A percentile compares a stretch with the other conserved stretches of the same genome.
Conservation (phyloP, 2,113 vertebrate species). For the Barbus barbus region DNA sequence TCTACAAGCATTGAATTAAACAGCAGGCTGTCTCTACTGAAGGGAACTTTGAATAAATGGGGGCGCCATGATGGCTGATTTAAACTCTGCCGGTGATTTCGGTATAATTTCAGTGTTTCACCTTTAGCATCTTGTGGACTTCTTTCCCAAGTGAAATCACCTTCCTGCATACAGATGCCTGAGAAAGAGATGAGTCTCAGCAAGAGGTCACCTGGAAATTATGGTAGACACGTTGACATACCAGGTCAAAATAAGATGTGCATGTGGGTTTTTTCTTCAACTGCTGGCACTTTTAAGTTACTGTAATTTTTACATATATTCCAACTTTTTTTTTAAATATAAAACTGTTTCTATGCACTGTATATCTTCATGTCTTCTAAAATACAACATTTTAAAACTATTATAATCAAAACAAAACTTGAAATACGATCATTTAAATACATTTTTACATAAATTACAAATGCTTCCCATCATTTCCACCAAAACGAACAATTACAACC, state of each 20-base stretch:
- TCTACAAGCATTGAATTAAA: constrained; percentile 54
- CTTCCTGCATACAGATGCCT: constrained; percentile 5
- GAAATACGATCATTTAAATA: not conserved
- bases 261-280: not conserved
- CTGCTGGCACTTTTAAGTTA: not conserved
- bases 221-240: not conserved
- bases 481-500: not conserved
- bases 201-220: not conserved
- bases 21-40: constrained; percentile 41
- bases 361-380: not conserved
- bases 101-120: constrained; percentile 6
- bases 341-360: not conserved
- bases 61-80: constrained; percentile 39
- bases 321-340: not conserved
- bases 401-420: not conserved
- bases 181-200: not conserved
- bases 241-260: not conserved
- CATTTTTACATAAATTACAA: not conserved
- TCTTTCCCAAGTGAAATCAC: not conserved
- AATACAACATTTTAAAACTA: too few relatives aligned
- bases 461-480: not conserved
- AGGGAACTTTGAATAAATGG: constrained; percentile 50
- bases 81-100: constrained; percentile 25
- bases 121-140: not conserved
- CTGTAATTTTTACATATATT: not conserved